Percentiles rank a stretch among this genome's conserved stretches.
Conservation (phyloP, 2,113 vertebrate species). For the Hydropotes inermis region DNA sequence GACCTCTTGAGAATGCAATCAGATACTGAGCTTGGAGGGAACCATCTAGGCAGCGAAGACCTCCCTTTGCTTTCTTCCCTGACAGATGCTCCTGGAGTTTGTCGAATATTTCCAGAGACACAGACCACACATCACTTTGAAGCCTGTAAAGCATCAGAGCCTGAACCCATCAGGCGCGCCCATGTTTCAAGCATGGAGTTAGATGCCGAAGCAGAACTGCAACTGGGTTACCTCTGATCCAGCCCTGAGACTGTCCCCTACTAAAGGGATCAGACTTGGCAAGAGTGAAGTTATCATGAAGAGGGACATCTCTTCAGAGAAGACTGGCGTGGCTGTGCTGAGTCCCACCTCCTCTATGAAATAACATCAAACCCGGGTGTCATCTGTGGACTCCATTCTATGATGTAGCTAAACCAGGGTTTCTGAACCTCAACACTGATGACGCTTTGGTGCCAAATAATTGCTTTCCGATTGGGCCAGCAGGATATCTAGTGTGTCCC, state of each 20-base stretch:
- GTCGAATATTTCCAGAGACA: neutral
- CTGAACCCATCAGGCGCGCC: accelerated
- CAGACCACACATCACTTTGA: neutral
- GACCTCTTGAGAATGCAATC: neutral
- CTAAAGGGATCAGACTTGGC: neutral
- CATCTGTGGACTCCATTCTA: neutral
- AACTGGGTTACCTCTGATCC: neutral
- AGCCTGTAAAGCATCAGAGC: neutral
- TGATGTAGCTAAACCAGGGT: neutral
- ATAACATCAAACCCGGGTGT: neutral
- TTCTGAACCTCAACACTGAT: neutral
- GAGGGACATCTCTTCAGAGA: neutral
- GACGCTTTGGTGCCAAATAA: neutral
- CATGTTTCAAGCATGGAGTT: neutral
- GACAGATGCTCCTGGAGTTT: neutral
- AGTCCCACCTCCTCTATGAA: neutral
- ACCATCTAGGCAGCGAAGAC: neutral
- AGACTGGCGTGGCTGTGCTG: neutral
- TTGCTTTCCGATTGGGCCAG: neutral
- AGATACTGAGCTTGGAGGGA: neutral
- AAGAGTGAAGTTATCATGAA: neutral
- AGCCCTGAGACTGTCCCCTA: no score
- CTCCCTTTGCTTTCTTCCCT: neutral
- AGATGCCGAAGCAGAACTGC: neutral
- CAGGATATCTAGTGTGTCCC: no score